Evolutionary conservation across 2,113 vertebrate genomes (phyloP), one percentile per base, ranked within the genome.

Genomic region (Oryzias javanicus): DNA sequence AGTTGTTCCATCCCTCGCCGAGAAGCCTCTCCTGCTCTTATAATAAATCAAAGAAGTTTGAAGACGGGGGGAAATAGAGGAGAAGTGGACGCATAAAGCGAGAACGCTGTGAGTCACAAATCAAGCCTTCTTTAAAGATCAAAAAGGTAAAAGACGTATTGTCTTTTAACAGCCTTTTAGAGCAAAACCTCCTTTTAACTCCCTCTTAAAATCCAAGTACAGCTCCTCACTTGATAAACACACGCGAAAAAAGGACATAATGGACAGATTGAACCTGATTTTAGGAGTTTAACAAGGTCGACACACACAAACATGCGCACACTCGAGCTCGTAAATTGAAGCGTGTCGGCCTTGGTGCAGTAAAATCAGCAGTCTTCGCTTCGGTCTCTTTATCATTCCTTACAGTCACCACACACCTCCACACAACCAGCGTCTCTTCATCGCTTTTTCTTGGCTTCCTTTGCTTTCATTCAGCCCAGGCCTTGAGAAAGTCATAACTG

Each of bases 341-440:
- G 63, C 64, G 51, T 45, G 63, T 77, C 60, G 81, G 82, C 89
- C 89, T 91, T 90, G 89, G 84, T 51, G 81, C 80, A 44, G 74
- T 88, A 81, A 87, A 90, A 81, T 67, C 72, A 75, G 67, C 84
- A 77, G 64, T 67, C 74, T 67, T 71, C 76, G 48, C 74, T 73
- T 82, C 81, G 83, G 72, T 83, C 84, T 85, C 79, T 81, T 76
- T 84, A 80, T 86, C 82, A 85, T 85, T 83, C 70, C 76, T 76
- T 80, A 82, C 82, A 74, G 67, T 83, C 56, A 64, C 81, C 83
- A 80, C 79, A 81, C 79, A 80, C 72, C 63, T 80, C 71, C 70
- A 74, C 67, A 76, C 87, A 83, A 86, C 79, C 67, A 74, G 79
- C 78, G 54, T 61, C 55, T 51, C 50, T 35, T 49, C 62, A 20